These are phyloP conservation scores for Meta bourneti DNA, from an alignment of 2,888 invertebrate species.

Conservation along the genomic window DNA sequence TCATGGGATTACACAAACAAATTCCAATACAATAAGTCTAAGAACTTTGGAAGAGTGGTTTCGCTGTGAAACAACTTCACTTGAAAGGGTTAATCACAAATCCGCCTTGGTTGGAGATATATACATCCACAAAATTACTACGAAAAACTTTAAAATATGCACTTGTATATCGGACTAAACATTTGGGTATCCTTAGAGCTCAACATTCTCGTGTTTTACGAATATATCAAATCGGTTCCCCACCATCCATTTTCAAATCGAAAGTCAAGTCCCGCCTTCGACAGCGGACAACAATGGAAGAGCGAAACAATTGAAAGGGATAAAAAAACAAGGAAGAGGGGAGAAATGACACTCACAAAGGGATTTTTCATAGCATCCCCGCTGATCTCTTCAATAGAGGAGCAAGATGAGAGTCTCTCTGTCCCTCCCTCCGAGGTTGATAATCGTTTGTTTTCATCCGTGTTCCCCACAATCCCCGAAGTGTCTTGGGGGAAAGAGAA, in stretches of 20 bases:
- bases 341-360: conserved; percentile 20
- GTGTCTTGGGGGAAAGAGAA: neutral
- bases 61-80: no score
- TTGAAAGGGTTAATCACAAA: no score
- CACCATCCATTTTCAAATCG: neutral
- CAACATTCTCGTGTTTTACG: neutral
- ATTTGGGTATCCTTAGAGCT: no score
- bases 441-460: conserved; percentile 30
- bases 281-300: neutral
- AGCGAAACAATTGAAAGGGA: neutral
- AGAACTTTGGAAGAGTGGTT: no score
- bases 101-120: no score
- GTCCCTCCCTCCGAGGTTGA: conserved; percentile 13
- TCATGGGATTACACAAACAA: no score
- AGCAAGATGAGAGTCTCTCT: conserved; percentile 15
- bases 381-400: neutral
- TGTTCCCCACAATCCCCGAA: conserved; percentile 5
- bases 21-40: no score
- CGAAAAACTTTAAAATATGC: no score
- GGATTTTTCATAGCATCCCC: conserved; percentile 21
- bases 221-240: neutral
- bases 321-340: neutral
- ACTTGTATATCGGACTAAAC: no score
- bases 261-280: neutral
- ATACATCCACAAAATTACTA: no score